Base-by-base conservation (phyloP, 2,797 vertebrate genomes). In the Lutjanus argentimaculatus region DNA sequence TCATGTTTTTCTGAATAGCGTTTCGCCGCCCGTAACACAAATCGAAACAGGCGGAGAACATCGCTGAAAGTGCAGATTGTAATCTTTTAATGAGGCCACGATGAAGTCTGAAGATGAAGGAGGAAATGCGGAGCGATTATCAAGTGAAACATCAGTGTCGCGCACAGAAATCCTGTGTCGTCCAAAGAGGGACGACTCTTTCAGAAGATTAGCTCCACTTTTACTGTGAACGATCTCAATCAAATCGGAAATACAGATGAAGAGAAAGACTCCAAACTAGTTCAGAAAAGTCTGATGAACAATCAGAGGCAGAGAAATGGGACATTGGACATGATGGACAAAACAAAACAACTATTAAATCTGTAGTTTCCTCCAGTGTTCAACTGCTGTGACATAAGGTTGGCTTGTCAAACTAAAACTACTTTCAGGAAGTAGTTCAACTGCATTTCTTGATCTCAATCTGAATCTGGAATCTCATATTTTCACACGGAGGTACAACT, bases 31-130 rank as follows among this genome's bases (percentile, higher is more conserved):
- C 30, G 30, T 36, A 49, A 52, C 17, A 30, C 30, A 10, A 21
- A 7, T 7, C n/a, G 36, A 65, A 70, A 72, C 21, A 40, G 17
- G 59, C 46, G 0, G 21, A 57, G 64, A 66, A 72, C 59, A 16
- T 42, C 0, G 16, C 75, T 77, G 85, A 87, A 52, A 71, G 67
- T 61, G 40, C 81, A 88, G 88, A 89, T 86, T 9, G 2, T 59
- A 85, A 89, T 91, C 86, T 87, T 88, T 90, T 88, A 87, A 89
- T 77, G 61, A 88, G 81, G 69, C 25, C 9, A 12, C n/a, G 0
- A 13, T 19, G 51, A 77, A 53, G 53, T 30, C 5, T 48, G 46
- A 2, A 7, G n/a, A 66, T 4, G 40, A 74, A 72, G 52, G 36
- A 43, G 17, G 56, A 66, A 69, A 85, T 5, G 53, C 42, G 25